Evolutionary conservation across 2,113 vertebrate species (phyloP).

Genomic region (Cromileptes altivelis): DNA sequence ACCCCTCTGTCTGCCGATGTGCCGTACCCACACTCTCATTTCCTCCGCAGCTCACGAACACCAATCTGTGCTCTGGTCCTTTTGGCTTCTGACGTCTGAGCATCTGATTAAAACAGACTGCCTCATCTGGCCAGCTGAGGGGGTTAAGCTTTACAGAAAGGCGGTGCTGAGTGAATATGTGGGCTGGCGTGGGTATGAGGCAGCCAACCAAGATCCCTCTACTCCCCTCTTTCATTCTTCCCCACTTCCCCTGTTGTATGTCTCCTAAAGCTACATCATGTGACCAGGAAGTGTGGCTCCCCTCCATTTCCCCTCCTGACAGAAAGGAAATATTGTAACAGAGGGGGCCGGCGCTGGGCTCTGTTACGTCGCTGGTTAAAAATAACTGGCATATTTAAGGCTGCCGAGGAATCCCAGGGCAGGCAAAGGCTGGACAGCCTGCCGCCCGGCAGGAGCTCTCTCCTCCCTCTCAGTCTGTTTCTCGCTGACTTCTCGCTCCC

Average conservation of each 20-base stretch:
- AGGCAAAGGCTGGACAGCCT: conserved; percentile 91
- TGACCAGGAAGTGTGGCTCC: conserved; percentile 97
- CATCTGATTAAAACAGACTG: conserved; percentile 79
- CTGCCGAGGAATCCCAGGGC: conserved; percentile 94
- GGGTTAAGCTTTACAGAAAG: conserved; percentile 77
- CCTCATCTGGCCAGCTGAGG: conserved; percentile 76
- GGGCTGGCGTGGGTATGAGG: conserved; percentile 61
- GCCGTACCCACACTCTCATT: conserved; percentile 91
- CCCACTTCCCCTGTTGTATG: conserved; percentile 62
- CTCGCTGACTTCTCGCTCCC: conserved; percentile 50
- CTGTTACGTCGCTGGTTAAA: conserved; percentile 97
- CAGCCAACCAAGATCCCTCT: conserved; percentile 59
- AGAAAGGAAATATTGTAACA: conserved; percentile 94
- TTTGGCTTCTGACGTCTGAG: conserved; percentile 84
- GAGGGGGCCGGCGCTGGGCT: conserved; percentile 87
- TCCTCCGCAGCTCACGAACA: conserved; percentile 88
- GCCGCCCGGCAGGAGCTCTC: conserved; percentile 78
- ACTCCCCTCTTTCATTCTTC: conserved; percentile 52
- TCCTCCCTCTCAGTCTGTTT: conserved; percentile 53
- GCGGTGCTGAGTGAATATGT: conserved; percentile 51
- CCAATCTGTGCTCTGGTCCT: conserved; percentile 88
- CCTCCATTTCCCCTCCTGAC: conserved; percentile 96
- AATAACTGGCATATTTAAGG: conserved; percentile 99
- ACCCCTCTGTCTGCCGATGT: conserved; percentile 90
- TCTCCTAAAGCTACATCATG: conserved; percentile 87